phyloP scores from a whole-genome alignment of 2,113 vertebrate genomes.

The Copsychus sechellarum region DNA sequence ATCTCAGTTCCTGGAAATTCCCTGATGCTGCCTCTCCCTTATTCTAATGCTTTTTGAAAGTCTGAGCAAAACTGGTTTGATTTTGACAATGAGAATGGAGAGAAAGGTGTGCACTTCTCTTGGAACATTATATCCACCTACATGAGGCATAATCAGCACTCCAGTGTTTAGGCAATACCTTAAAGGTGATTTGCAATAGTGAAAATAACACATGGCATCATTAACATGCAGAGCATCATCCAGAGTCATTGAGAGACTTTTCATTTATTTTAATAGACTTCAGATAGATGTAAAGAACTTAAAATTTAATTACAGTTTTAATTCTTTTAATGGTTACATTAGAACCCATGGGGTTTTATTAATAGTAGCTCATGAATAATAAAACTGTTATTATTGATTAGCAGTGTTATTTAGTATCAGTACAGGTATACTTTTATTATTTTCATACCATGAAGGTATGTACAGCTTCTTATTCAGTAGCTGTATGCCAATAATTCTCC shows the following conservation, averaged over 20 bases:
- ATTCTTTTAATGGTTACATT: slow-evolving; percentile 33
- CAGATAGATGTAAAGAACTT: slow-evolving; percentile 36
- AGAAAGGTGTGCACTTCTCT: background rate
- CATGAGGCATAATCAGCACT: background rate
- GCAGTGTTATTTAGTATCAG: slow-evolving; percentile 31
- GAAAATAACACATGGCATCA: background rate
- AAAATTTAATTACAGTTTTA: slow-evolving; percentile 59
- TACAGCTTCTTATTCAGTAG: background rate
- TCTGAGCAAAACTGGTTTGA: background rate
- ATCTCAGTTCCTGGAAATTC: background rate
- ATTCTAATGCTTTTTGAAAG: background rate
- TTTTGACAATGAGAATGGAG: background rate
- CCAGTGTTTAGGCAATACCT: slow-evolving; percentile 9
- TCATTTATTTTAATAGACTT: slow-evolving; percentile 61
- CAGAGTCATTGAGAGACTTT: slow-evolving; percentile 35
- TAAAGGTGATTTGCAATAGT: slow-evolving; percentile 20
- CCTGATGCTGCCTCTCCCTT: background rate
- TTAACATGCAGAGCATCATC: slow-evolving; percentile 28
- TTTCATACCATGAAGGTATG: background rate
- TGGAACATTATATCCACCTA: background rate
- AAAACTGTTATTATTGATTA: slow-evolving; percentile 59
- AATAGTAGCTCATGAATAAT: slow-evolving; percentile 28
- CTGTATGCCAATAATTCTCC: background rate
- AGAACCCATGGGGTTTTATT: slow-evolving; percentile 5
- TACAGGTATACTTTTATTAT: background rate